These are phyloP conservation scores for Gryllus bimaculatus DNA, from an alignment of 1,140 invertebrate genomes.

Conservation along the genomic window DNA sequence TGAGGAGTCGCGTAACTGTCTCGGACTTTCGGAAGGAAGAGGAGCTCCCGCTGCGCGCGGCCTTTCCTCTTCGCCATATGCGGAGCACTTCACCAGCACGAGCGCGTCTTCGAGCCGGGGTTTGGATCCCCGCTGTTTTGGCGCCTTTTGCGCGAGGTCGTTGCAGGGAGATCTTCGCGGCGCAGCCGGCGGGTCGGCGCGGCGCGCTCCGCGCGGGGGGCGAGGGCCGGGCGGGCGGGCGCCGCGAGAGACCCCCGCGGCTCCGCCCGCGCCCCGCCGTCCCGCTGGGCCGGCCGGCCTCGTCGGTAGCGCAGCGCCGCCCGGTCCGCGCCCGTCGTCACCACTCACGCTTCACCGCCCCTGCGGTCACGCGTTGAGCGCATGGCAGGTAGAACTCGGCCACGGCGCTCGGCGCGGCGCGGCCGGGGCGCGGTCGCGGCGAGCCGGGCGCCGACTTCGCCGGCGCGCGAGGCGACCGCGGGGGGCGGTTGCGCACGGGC, in stretches of 20 bases:
- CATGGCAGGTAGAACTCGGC: conserved; percentile 59
- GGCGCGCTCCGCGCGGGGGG: too few species aligned
- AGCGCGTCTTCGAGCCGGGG: background rate
- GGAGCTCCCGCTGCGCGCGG: background rate
- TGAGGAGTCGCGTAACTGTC: background rate
- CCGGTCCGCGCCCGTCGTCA: conserved; percentile 40
- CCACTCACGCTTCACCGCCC: conserved; percentile 45
- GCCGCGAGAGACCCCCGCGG: background rate
- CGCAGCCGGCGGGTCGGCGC: too few species aligned
- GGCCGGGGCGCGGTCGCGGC: too few species aligned
- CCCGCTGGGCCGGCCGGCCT: too few species aligned
- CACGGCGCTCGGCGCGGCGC: conserved; percentile 27
- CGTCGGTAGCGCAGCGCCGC: too few species aligned
- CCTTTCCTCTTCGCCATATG: background rate
- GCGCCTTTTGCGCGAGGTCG: background rate
- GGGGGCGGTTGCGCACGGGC: too few species aligned
- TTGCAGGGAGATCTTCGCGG: background rate
- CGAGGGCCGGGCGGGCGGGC: background rate
- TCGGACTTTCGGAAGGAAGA: background rate
- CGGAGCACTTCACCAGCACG: background rate
- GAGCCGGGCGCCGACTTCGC: too few species aligned
- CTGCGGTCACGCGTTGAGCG: conserved; percentile 56
- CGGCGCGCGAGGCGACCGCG: too few species aligned
- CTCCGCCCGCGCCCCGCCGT: too few species aligned
- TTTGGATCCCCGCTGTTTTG: too few species aligned